These are phyloP conservation scores for Drosophila bipectinata DNA, from an alignment of 1,140 invertebrate genomes.

Conservation along the genomic window DNA sequence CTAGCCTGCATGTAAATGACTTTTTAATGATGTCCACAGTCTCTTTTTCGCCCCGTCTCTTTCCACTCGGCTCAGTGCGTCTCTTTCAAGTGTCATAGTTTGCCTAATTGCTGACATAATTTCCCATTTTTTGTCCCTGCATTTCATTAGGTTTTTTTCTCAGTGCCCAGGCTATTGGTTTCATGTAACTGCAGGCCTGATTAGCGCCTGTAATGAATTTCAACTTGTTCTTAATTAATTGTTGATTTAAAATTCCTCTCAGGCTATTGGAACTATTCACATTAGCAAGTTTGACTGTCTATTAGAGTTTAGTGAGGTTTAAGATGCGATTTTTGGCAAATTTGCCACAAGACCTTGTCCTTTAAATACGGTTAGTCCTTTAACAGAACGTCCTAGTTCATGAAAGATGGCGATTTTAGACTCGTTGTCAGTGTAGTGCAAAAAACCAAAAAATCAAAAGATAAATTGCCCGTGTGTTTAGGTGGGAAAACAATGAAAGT, in stretches of 20 bases:
- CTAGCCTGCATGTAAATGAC: conserved; percentile 78
- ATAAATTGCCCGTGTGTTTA: conserved; percentile 45
- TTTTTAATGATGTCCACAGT: conserved; percentile 74
- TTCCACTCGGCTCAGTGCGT: conserved; percentile 12
- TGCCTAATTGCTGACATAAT: conserved; percentile 73
- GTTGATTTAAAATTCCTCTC: conserved; percentile 68
- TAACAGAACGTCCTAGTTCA: not conserved
- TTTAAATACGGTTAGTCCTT: not conserved
- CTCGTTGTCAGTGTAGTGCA: conserved; percentile 1
- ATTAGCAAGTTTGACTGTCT: not conserved
- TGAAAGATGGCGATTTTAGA: not conserved
- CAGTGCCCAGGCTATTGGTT: conserved; percentile 53
- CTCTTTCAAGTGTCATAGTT: conserved; percentile 61
- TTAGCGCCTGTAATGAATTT: conserved; percentile 75
- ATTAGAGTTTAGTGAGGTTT: not conserved
- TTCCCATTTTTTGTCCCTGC: conserved; percentile 33
- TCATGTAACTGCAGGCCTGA: conserved; percentile 73
- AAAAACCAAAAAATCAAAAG: conserved; percentile 19
- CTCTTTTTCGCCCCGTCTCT: not conserved
- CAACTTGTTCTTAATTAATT: conserved; percentile 77
- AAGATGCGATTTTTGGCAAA: too few species aligned
- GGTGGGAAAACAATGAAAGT: conserved; percentile 36
- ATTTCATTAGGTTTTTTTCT: conserved; percentile 67
- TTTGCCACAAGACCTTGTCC: too few species aligned
- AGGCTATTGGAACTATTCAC: conserved; percentile 5